Conservation (phyloP, 2,888 invertebrate species). For the Heliothis peltigera region DNA sequence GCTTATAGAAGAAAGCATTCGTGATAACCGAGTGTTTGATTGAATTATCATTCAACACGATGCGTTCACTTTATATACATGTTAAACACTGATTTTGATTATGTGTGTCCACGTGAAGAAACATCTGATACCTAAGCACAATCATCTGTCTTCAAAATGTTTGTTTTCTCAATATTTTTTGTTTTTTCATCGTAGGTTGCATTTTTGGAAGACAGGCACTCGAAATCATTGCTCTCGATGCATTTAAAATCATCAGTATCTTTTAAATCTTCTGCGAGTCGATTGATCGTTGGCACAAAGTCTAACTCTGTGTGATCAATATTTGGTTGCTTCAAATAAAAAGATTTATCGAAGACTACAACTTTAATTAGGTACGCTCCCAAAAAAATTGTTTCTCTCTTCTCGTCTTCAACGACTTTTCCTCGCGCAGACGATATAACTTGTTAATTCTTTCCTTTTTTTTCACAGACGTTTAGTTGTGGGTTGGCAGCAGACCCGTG, state of each 20-base stretch:
- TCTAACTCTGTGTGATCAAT: too few species aligned
- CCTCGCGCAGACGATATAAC: too few species aligned
- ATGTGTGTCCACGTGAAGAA: background rate
- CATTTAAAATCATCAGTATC: too few species aligned
- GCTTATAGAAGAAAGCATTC: slow-evolving; percentile 30
- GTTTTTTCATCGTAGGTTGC: background rate
- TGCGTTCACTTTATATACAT: background rate
- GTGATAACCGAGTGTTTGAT: slow-evolving; percentile 7
- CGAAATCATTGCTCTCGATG: too few species aligned
- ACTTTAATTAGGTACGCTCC: too few species aligned
- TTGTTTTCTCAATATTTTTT: slow-evolving; percentile 3
- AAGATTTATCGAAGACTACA: too few species aligned
- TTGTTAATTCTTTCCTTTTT: background rate
- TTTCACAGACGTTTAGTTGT: slow-evolving; percentile 91
- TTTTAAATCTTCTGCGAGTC: too few species aligned
- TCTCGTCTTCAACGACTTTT: too few species aligned
- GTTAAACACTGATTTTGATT: background rate
- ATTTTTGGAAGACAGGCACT: background rate
- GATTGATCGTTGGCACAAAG: too few species aligned
- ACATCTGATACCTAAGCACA: background rate
- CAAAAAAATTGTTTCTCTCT: too few species aligned
- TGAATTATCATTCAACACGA: slow-evolving; percentile 30
- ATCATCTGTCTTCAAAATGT: slow-evolving; percentile 1
- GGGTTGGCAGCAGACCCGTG: slow-evolving; percentile 96
- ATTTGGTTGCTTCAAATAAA: too few species aligned